Evolutionary conservation across 2,888 invertebrate genomes (phyloP), one percentile per base, ranked within the genome.

Genomic region (Strigamia transsilvanica): DNA sequence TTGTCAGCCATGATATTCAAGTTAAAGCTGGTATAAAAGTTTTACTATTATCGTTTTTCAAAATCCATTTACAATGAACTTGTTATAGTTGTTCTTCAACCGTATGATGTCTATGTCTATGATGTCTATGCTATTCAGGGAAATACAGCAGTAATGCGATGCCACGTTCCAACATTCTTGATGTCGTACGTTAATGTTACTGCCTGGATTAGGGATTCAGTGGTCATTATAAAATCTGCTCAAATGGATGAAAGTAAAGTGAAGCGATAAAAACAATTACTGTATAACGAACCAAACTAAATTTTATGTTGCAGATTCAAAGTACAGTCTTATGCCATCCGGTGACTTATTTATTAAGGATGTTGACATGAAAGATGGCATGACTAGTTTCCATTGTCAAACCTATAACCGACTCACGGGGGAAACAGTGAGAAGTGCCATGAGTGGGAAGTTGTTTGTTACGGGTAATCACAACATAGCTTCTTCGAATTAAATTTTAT

Each of bases 111-210:
- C 41, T 86, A 87, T 82, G 86, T 88, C 21, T 88, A 87, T 82
- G 88, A 89, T 83, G 88, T 87, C 5, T 89, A 87, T 86, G 88
- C 87, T 4, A 88, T 87, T 84, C 85, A 87, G 46, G 88, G 88
- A 15, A 88, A 88, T 82, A 89, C 89, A 21, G 89, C 89, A 10
- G 87, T 89, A 15, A 86, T 89, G 81, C 87, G 87, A 87, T 98
- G 98, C 89, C 92, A 94, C 88, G 94, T 97, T 86, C 95, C 97
- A 66, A 92, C 93, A 85, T 95, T 94, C 89, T 94, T 95, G 88
- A 92, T 15, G 7, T 66, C 66, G 23, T 66, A 66, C 10, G 66
- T 66, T 27, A 66, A 66, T 66, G 66, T 66, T 32, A 66, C 66
- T 12, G 66, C 66, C 13, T 66, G 66, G 66, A 66, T 66, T 66